Evolutionary conservation across 2,113 vertebrate species (phyloP).

Genomic region (Ursus arctos): DNA sequence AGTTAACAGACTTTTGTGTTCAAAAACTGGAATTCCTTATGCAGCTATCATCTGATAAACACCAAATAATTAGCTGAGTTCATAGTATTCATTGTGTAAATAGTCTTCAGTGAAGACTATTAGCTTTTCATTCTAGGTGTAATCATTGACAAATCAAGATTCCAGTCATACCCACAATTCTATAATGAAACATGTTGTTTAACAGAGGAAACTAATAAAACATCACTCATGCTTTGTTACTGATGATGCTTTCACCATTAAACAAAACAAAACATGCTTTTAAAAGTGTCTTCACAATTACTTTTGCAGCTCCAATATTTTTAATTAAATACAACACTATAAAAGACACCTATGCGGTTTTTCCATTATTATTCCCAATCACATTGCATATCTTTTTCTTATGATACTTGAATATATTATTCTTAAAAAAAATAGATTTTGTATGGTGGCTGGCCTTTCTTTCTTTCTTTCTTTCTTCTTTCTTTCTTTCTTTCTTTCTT

Average conservation of each 20-base stretch:
- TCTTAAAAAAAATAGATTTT: not conserved
- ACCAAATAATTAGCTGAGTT: not conserved
- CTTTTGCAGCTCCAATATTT: not conserved
- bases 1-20: not conserved
- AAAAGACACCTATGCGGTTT: not conserved
- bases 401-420: not conserved
- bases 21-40: not conserved
- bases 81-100: not conserved
- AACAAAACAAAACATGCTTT: not conserved
- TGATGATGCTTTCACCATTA: not conserved
- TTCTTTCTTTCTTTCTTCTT: not conserved
- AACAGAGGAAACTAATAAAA: not conserved
- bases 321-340: not conserved
- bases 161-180: not conserved
- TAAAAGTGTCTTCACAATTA: not conserved
- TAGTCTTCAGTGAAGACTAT: not conserved
- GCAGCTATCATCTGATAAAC: not conserved
- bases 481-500: not conserved
- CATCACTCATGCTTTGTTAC: not conserved
- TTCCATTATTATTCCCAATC: not conserved
- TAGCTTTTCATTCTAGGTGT: not conserved
- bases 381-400: not conserved
- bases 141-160: conserved; percentile 19
- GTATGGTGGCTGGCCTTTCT: not conserved
- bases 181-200: not conserved